phyloP scores from a whole-genome alignment of 2,888 invertebrate species.

The Rutpela maculata region DNA sequence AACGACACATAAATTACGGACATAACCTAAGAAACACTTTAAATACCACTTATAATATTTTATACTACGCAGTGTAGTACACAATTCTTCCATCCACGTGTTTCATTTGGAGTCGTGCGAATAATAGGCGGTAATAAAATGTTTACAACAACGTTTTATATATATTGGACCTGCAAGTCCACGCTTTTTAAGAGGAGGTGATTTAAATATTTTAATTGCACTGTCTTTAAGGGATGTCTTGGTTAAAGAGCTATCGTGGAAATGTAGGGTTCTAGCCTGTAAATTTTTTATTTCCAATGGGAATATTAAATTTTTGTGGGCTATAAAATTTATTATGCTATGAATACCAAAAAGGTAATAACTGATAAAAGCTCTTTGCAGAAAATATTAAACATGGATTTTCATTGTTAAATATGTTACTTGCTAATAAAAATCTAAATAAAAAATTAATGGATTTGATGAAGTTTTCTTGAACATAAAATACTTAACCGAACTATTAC shows the following conservation, averaged over 20 bases:
- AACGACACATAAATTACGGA: constrained; percentile 50
- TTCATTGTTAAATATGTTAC: constrained; percentile 16
- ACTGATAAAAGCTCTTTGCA: constrained; percentile 38
- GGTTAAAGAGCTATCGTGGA: constrained; percentile 23
- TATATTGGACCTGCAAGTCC: constrained; percentile 56
- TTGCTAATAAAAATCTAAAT: neutral
- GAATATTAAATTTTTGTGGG: constrained; percentile 37
- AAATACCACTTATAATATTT: constrained; percentile 44
- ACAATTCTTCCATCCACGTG: constrained; percentile 38
- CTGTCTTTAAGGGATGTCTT: constrained; percentile 50
- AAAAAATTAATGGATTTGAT: neutral
- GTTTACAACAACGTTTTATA: constrained; percentile 61
- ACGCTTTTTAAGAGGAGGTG: constrained; percentile 58
- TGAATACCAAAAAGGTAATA: constrained; percentile 40
- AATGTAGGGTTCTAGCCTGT: constrained; percentile 17
- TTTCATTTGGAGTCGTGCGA: constrained; percentile 44
- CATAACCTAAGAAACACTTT: constrained; percentile 48
- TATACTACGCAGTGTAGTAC: constrained; percentile 50
- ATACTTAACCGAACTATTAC: too few relatives aligned
- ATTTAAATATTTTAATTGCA: constrained; percentile 69
- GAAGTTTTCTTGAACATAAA: too few relatives aligned
- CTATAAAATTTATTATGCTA: constrained; percentile 36
- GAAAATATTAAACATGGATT: constrained; percentile 17
- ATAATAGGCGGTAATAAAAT: constrained; percentile 59
- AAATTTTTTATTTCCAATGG: constrained; percentile 38